Base-by-base conservation (phyloP, 2,888 invertebrate species). In the Apodemia mormo region DNA sequence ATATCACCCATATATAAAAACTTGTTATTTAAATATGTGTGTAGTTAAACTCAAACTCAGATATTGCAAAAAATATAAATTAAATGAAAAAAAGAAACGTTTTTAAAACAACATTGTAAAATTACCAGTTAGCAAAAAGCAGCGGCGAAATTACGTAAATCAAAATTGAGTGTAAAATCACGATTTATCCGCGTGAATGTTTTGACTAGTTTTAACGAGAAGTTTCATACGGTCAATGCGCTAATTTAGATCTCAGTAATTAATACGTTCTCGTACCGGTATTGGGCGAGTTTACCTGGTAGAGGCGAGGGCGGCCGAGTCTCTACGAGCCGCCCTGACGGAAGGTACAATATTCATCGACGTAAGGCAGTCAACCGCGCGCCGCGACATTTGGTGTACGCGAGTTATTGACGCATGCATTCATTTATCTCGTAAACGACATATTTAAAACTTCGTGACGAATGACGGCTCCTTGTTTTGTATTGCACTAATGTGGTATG, bases 171-270 rank as follows among this genome's bases (percentile, higher is more conserved):
- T 71, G 70, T 72, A 70, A 77, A 82, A 81, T 80, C 80, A 78
- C 78, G 76, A 81, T 82, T 82, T 77, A 79, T 77, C 76, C 73
- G 72, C 77, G 77, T 81, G 82, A 84, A 79, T 79, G 75, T 83
- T 85, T 84, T 81, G 82, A 84, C 81, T 83, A 82, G 82, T 80
- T 84, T 81, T 81, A 82, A 84, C 80, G 82, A 80, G 82, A 84
- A 85, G 76, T 77, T 78, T 77, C 71, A 75, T 74, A 78, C 78
- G 78, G 80, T 77, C 80, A 78, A 74, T 74, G 89, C 86, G 85
- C 85, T 90, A 88, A 89, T 91, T 89, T 86, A 83, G 82, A 82
- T 85, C 80, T 79, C 80, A 83, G 88, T 90, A 90, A 91, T 90
- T 89, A 90, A 89, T 89, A 86, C 85, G 82, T 49, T 49, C 14